Base-by-base conservation (phyloP, 2,113 vertebrate genomes). In the Pristiophorus japonicus region DNA sequence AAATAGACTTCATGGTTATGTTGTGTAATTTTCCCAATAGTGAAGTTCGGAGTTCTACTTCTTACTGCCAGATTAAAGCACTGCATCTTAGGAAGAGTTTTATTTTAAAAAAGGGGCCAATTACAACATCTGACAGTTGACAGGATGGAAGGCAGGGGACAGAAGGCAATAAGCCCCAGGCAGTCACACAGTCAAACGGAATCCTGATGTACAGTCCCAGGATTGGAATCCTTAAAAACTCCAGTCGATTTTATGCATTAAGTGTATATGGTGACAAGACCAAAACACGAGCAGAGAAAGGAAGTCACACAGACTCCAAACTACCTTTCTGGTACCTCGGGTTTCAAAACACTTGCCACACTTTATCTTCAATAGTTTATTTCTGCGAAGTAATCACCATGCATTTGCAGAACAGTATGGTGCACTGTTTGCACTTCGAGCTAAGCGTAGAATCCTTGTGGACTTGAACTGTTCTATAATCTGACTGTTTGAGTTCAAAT, bases 121-220 rank as follows among this genome's bases (percentile, higher is more conserved):
- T 30, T 62, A n/a, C 51, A 59, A 62, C 27, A 20, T 59, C 66
- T 51, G 47, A 42, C 78, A 84, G 18, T 20, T 42, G 70, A 81
- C 78, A 30, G 55, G 4, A 62, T 16, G 59, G 12, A 59, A 4
- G 14, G 55, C 12, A n/a, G 78, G 38, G 18, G 42, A 81, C n/a
- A 81, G 55, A 87, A n/a, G 4, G 27, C 11, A 34, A 1, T 18
- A n/a, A 27, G 24, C 8, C 34, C 27, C 30, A 88, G 81, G 30
- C 70, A 81, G 38, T 81, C 88, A 30, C 88, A 92, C 59, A 65
- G n/a, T 63, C 62, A 92, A 92, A 59, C n/a, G n/a, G n/a, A n/a
- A n/a, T n/a, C n/a, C n/a, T n/a, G n/a, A n/a, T n/a, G n/a, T n/a
- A n/a, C n/a, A n/a, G n/a, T n/a, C n/a, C n/a, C n/a, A n/a, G n/a